Evolutionary conservation across 2,888 invertebrate genomes (phyloP).

Genomic region (Drymonia ruficornis): DNA sequence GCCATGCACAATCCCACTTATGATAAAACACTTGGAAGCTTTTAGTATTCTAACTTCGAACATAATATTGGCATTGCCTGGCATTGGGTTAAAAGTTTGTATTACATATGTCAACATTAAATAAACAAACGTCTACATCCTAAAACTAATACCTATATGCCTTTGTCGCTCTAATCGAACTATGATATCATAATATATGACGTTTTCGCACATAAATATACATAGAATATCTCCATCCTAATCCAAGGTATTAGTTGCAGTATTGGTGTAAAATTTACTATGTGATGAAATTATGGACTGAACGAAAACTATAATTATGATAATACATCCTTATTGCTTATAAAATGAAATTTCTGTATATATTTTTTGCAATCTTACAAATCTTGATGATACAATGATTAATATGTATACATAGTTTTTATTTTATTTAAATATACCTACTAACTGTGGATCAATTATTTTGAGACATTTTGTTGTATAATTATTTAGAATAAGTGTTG

Average conservation of each 20-base stretch:
- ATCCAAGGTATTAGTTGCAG: slow-evolving; percentile 62
- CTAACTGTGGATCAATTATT: slow-evolving; percentile 70
- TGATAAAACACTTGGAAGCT: too few relatives aligned
- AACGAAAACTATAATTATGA: slow-evolving; percentile 52
- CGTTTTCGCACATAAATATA: neutral
- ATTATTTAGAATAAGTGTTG: slow-evolving; percentile 70
- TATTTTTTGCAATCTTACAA: slow-evolving; percentile 62
- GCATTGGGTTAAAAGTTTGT: neutral
- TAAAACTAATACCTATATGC: neutral
- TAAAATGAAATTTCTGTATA: slow-evolving; percentile 55
- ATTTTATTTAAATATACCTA: slow-evolving; percentile 52
- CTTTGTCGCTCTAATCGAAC: neutral
- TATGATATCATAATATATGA: neutral
- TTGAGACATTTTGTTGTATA: slow-evolving; percentile 67
- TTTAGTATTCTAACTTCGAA: neutral
- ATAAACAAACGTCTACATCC: neutral
- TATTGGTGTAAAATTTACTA: slow-evolving; percentile 57
- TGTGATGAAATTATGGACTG: slow-evolving; percentile 76
- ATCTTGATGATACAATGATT: slow-evolving; percentile 48
- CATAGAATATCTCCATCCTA: slow-evolving; percentile 25
- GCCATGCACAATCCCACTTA: too few relatives aligned
- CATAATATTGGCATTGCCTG: neutral
- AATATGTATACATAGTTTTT: slow-evolving; percentile 59
- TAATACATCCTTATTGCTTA: slow-evolving; percentile 29
- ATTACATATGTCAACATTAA: neutral